These are phyloP conservation scores for Pachycephus smyrnensis DNA, from an alignment of 2,888 invertebrate genomes.

Conservation along the genomic window DNA sequence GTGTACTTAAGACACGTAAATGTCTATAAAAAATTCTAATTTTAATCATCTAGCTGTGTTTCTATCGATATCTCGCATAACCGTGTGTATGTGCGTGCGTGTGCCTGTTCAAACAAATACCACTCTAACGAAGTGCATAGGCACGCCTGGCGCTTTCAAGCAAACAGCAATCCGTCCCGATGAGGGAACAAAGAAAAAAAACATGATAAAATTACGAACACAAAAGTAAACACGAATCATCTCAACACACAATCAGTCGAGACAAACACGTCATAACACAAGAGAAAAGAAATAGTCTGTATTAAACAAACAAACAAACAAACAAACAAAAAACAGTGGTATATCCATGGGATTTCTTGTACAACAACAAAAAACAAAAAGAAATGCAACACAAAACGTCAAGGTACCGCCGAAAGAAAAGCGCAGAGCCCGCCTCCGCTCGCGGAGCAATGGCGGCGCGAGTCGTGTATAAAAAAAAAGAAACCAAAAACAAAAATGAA, in stretches of 20 bases:
- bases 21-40: neutral
- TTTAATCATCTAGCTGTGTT: neutral
- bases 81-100: neutral
- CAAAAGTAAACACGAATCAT: neutral
- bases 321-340: neutral
- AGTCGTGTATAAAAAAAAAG: slow-evolving; percentile 6
- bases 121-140: neutral
- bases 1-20: neutral
- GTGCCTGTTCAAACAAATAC: neutral
- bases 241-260: neutral
- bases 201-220: neutral
- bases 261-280: neutral
- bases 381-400: slow-evolving; percentile 14
- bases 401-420: slow-evolving; percentile 15
- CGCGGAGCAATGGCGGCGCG: neutral
- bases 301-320: too few relatives aligned
- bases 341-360: slow-evolving; percentile 6
- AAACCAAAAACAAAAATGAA: slow-evolving; percentile 18
- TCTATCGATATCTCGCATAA: neutral
- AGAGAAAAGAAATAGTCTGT: neutral
- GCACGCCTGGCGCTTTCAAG: neutral
- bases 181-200: neutral
- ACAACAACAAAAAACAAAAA: slow-evolving; percentile 13
- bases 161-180: neutral
- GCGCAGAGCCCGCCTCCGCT: neutral